phyloP scores from a whole-genome alignment of 2,113 vertebrate genomes.

The Chionomys nivalis region DNA sequence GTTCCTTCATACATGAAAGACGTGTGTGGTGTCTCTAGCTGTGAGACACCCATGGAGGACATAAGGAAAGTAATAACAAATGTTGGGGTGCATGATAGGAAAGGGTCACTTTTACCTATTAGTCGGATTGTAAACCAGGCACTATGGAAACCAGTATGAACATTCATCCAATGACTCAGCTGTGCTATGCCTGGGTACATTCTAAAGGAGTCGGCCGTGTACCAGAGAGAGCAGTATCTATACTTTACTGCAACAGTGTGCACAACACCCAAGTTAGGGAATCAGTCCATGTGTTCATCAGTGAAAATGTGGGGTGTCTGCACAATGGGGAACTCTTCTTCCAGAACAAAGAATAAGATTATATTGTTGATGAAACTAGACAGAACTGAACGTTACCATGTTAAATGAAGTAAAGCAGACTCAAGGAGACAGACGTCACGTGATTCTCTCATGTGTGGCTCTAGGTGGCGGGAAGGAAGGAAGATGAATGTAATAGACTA shows the following conservation, averaged over 20 bases:
- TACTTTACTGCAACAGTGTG: not conserved
- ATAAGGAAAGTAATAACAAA: not conserved
- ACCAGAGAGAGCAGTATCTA: not conserved
- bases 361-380: not conserved
- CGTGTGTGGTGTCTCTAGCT: not conserved
- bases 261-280: not conserved
- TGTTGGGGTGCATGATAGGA: not conserved
- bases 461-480: not conserved
- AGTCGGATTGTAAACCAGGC: not conserved
- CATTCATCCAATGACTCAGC: not conserved
- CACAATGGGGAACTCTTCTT: not conserved
- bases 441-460: not conserved
- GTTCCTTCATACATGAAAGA: not conserved
- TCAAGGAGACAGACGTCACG: not conserved
- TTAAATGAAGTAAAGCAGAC: not conserved
- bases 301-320: not conserved
- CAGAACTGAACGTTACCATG: not conserved
- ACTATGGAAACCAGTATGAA: not conserved
- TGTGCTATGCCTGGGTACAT: not conserved
- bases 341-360: not conserved
- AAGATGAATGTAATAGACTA: not conserved
- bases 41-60: not conserved
- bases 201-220: not conserved
- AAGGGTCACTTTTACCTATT: not conserved
- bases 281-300: not conserved